Conservation (phyloP, 2,797 vertebrate species). For the Poeciliopsis paucimaculata region DNA sequence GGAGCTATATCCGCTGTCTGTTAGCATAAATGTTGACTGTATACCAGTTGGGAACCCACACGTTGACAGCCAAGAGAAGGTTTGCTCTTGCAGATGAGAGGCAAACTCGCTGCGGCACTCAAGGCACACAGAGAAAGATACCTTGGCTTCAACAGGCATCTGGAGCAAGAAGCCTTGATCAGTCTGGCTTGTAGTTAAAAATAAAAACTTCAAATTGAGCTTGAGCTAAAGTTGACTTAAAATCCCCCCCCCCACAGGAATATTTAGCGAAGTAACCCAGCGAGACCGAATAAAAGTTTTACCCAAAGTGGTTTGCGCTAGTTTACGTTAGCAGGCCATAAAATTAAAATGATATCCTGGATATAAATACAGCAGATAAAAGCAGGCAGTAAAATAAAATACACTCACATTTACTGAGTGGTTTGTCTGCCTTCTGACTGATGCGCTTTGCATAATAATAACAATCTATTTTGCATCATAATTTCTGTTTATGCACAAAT, state of each 20-base stretch:
- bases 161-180: neutral
- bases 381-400: neutral
- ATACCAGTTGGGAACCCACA: slow-evolving; percentile 22
- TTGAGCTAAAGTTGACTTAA: neutral
- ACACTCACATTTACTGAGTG: neutral
- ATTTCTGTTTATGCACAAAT: slow-evolving; percentile 1
- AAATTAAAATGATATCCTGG: slow-evolving; percentile 2
- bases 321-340: neutral
- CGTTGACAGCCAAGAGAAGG: slow-evolving; percentile 34
- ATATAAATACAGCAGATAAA: neutral
- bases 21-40: slow-evolving; percentile 50
- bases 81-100: slow-evolving; percentile 41
- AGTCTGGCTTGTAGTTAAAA: slow-evolving; percentile 7
- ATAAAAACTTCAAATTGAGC: slow-evolving; percentile 9
- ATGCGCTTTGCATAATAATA: neutral
- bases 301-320: neutral
- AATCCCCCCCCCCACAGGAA: neutral
- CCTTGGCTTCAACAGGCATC: slow-evolving; percentile 9
- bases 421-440: neutral
- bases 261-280: neutral
- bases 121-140: slow-evolving; percentile 20
- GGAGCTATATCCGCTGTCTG: slow-evolving; percentile 62
- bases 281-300: neutral
- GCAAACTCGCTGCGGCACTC: slow-evolving; percentile 29
- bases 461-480: neutral